Evolutionary conservation across 1,140 invertebrate species (phyloP).

Genomic region (Zaprionus ornatus): DNA sequence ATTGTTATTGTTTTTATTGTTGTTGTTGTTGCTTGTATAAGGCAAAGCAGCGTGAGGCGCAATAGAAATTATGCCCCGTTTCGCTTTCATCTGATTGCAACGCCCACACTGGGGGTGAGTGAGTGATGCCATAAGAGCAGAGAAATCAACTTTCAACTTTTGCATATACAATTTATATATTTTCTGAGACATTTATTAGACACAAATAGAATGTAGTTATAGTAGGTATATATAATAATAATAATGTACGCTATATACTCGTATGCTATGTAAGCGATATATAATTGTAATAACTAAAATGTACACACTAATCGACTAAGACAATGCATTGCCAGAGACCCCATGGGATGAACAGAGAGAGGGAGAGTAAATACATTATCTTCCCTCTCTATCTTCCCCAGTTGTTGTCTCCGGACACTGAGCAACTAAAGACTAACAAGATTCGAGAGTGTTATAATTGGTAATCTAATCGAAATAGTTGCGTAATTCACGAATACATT

Average conservation of each 20-base stretch:
- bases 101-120: constrained; percentile 48
- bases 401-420: constrained; percentile 27
- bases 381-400: not conserved
- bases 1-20: not conserved
- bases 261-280: constrained; percentile 71
- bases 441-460: constrained; percentile 48
- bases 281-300: constrained; percentile 75
- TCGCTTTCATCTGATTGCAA: not conserved
- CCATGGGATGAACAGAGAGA: not conserved
- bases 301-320: constrained; percentile 79
- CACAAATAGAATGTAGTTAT: constrained; percentile 74
- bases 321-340: constrained; percentile 66
- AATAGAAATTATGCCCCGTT: constrained; percentile 3
- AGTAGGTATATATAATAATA: constrained; percentile 47
- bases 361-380: not conserved
- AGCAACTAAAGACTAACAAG: constrained; percentile 74
- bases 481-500: constrained; percentile 36
- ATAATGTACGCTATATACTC: constrained; percentile 57
- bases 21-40: constrained; percentile 2
- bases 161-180: constrained; percentile 67
- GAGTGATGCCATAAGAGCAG: not conserved
- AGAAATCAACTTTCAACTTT: constrained; percentile 52
- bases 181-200: constrained; percentile 82
- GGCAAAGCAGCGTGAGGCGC: not conserved
- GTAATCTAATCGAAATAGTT: constrained; percentile 45